Conservation (phyloP, 2,797 vertebrate species). For the Sylvilagus floridanus region DNA sequence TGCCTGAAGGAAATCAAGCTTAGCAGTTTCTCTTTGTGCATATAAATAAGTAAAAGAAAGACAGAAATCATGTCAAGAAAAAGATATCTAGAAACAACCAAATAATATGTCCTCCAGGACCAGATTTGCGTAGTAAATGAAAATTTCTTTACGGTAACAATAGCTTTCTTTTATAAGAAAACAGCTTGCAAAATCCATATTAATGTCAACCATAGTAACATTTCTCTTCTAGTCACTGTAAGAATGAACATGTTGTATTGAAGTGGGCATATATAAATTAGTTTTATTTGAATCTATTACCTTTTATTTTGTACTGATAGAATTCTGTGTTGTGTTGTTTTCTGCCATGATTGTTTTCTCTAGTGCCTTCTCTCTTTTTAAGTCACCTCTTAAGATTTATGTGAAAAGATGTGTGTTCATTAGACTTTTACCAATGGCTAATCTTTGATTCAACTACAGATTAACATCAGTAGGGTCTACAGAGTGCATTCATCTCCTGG, state of each 20-base stretch:
- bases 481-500: background rate
- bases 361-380: background rate
- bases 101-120: background rate
- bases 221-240: constrained; percentile 22
- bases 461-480: background rate
- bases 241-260: background rate
- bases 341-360: constrained; percentile 5
- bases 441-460: background rate
- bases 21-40: background rate
- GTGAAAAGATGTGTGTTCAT: background rate
- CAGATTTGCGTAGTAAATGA: constrained; percentile 17
- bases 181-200: background rate
- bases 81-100: constrained; percentile 31
- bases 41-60: constrained; percentile 51
- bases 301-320: background rate
- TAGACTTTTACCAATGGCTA: background rate
- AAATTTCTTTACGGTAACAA: constrained; percentile 1
- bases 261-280: background rate
- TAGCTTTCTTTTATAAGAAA: background rate
- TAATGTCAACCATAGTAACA: background rate
- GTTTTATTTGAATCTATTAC: constrained; percentile 40
- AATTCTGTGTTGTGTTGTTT: constrained; percentile 23
- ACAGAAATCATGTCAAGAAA: background rate
- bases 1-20: constrained; percentile 55
- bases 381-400: background rate